Evolutionary conservation across 1,140 invertebrate species (phyloP).

Genomic region (Drosophila bocki): DNA sequence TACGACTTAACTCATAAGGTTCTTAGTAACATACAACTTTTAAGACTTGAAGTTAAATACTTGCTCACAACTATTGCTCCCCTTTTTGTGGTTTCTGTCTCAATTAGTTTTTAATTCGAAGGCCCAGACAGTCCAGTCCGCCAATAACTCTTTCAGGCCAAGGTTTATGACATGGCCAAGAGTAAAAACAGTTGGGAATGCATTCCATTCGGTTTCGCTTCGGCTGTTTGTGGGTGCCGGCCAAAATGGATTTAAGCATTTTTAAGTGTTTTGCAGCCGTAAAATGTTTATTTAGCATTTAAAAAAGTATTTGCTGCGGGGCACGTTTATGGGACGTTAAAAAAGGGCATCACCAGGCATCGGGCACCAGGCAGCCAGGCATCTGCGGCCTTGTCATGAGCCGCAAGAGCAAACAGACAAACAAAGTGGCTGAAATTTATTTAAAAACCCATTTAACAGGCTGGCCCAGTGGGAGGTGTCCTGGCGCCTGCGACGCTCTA

Average conservation of each 20-base stretch:
- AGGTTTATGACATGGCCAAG: conserved; percentile 2
- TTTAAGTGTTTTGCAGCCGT: conserved; percentile 69
- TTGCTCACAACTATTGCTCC: background rate
- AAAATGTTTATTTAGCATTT: conserved; percentile 83
- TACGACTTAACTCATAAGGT: background rate
- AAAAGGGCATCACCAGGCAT: conserved; percentile 63
- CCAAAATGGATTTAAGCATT: conserved; percentile 63
- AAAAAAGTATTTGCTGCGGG: conserved; percentile 74
- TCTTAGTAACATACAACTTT: background rate
- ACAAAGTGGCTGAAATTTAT: conserved; percentile 77
- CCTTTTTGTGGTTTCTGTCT: background rate
- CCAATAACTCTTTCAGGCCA: conserved; percentile 23
- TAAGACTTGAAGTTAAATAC: background rate
- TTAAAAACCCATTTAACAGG: conserved; percentile 80
- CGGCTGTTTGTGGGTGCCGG: background rate
- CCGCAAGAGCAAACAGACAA: conserved; percentile 67
- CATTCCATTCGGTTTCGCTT: conserved; percentile 9
- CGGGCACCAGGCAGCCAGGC: conserved; percentile 16
- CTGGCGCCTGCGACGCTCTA: conserved; percentile 50
- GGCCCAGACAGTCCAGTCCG: too few species aligned
- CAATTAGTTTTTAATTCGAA: conserved; percentile 16
- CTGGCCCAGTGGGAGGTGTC: conserved; percentile 34
- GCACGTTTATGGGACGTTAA: conserved; percentile 79
- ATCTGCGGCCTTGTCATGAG: conserved; percentile 29
- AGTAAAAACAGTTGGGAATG: conserved; percentile 1